Evolutionary conservation across 1,140 invertebrate genomes (phyloP), one percentile per base, ranked within the genome.

Genomic region (Drosophila cardini): DNA sequence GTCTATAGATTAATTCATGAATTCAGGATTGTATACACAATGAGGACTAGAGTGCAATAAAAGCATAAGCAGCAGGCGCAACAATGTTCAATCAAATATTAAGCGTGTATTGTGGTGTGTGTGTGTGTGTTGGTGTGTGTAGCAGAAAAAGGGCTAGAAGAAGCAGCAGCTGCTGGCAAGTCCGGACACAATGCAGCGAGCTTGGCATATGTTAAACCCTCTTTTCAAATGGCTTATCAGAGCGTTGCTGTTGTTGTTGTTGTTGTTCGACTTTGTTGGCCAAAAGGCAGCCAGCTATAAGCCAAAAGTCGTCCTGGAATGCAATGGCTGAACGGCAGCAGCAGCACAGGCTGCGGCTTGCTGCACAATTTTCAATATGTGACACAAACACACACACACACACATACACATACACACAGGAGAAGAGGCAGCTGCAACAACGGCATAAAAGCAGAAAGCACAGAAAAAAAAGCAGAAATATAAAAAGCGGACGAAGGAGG

Each of bases 31-130:
- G 9, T 52, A 13, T 32, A 34, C 18, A 38, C 9, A 55, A 36
- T 16, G 26, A 6, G n/a, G 72, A 68, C 76, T 77, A 73, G 78
- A 87, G 82, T 80, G 85, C 76, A 70, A 72, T 69, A 67, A 62
- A 58, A 60, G 80, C 70, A 78, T 71, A 36, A 36, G 67, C 75
- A 81, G 56, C 67, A 62, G 36, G 83, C 72, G 65, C 79, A 87
- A 87, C 80, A 87, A 83, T 87, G 83, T 89, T 80, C 80, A 87
- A 89, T 87, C 75, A 87, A 80, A 86, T 83, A 89, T 87, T 89
- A 77, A 69, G 56, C 40, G 40, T 48, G 38, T 40, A n/a, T 40
- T 11, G 6, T 2, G 2, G 38, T 40, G 11, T 13, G 11, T 40
- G 11, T 13, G 38, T 40, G 38, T 4, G 38, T 11, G 38, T n/a